A percentile compares a stretch with the other conserved stretches of the same genome.
Conservation (phyloP, 2,113 vertebrate species). For the Gavia stellata region DNA sequence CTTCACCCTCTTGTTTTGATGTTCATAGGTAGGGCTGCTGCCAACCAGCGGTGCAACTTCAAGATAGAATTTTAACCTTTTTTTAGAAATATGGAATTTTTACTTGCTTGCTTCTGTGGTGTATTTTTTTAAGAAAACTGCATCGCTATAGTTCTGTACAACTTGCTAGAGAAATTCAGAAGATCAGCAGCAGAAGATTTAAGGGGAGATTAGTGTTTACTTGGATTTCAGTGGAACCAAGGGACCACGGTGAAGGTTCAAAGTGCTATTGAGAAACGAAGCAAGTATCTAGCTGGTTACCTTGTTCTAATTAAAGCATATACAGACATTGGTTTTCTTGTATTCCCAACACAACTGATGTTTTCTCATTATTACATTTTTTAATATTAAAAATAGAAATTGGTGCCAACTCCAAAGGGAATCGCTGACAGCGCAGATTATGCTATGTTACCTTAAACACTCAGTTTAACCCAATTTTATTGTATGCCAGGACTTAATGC, state of each 20-base stretch:
- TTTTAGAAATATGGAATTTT: neutral
- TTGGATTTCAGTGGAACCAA: neutral
- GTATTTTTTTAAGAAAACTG: neutral
- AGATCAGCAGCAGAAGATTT: neutral
- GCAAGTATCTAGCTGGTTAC: neutral
- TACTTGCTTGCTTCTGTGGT: neutral
- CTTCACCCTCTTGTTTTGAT: neutral
- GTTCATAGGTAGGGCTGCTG: neutral
- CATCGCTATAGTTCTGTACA: neutral
- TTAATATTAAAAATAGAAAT: constrained; percentile 27
- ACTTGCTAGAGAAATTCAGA: neutral
- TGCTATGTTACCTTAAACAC: no score
- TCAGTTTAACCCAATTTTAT: no score
- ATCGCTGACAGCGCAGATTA: neutral
- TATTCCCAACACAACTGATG: constrained; percentile 19
- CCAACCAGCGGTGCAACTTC: neutral
- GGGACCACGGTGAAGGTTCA: neutral
- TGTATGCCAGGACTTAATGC: neutral
- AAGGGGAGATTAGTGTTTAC: neutral
- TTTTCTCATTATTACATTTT: neutral
- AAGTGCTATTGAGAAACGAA: neutral
- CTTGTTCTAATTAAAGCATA: constrained; percentile 22
- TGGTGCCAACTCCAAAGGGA: constrained; percentile 9
- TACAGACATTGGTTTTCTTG: neutral
- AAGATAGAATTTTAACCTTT: neutral